phyloP scores from a whole-genome alignment of 2,113 vertebrate genomes.

The Gobio gobio region DNA sequence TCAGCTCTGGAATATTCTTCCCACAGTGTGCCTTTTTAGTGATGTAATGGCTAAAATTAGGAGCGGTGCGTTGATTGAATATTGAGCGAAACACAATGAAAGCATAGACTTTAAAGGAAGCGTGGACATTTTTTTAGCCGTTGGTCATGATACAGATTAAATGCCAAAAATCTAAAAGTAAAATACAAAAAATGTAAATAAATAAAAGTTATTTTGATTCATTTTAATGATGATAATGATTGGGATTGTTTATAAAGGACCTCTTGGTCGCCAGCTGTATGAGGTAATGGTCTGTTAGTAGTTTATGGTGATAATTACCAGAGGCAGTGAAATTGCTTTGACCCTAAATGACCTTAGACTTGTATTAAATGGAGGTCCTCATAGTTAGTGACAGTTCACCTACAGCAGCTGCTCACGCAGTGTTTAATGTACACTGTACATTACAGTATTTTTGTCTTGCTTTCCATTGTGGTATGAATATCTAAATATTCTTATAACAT shows the following conservation, averaged over 20 bases:
- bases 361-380: conserved; percentile 74
- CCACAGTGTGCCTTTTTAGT: conserved; percentile 20
- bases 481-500: background rate
- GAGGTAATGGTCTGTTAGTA: conserved; percentile 73
- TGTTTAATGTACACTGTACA: background rate
- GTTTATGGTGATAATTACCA: conserved; percentile 75
- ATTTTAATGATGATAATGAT: conserved; percentile 10
- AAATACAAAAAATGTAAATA: background rate
- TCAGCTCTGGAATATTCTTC: conserved; percentile 24
- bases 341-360: conserved; percentile 69
- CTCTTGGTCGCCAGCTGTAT: conserved; percentile 63
- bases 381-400: conserved; percentile 62
- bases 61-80: conserved; percentile 6
- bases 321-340: conserved; percentile 71
- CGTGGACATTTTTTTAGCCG: no score
- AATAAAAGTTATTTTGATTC: background rate
- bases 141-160: background rate
- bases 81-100: background rate
- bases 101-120: background rate
- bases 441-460: background rate
- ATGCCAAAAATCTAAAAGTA: background rate
- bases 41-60: conserved; percentile 35
- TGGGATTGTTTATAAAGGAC: conserved; percentile 56
- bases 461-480: background rate
- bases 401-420: background rate